A percentile compares a stretch with the other conserved stretches of the same genome.
Evolutionary conservation across 2,113 vertebrate genomes (phyloP).

Genomic region (Cyphomyrus plagiostoma): DNA sequence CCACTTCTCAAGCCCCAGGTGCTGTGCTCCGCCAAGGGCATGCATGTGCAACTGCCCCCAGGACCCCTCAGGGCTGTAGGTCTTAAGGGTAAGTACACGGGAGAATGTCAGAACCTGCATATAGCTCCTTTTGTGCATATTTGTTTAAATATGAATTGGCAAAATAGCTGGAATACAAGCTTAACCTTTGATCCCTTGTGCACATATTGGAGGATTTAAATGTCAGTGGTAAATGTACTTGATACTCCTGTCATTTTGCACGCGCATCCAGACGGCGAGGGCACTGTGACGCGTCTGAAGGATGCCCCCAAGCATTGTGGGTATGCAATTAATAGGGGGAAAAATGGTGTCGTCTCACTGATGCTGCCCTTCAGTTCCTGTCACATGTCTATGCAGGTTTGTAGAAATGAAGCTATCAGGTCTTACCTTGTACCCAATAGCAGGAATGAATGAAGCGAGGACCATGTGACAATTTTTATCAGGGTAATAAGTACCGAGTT

Average conservation of each 20-base stretch:
- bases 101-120: neutral
- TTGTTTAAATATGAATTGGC: neutral
- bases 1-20: slow-evolving; percentile 32
- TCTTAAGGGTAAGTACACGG: slow-evolving; percentile 46
- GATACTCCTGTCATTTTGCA: slow-evolving; percentile 1
- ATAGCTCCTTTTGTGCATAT: neutral
- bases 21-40: slow-evolving; percentile 48
- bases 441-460: slow-evolving; percentile 16
- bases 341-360: slow-evolving; percentile 48
- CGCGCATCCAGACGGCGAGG: slow-evolving; percentile 35
- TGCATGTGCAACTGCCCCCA: slow-evolving; percentile 51
- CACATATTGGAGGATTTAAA: neutral
- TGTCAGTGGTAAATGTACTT: neutral
- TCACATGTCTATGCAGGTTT: slow-evolving; percentile 56
- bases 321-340: slow-evolving; percentile 46
- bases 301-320: slow-evolving; percentile 57
- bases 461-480: neutral
- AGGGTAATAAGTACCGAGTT: slow-evolving; percentile 44
- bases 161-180: neutral
- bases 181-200: neutral
- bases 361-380: slow-evolving; percentile 52
- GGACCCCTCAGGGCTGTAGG: slow-evolving; percentile 47
- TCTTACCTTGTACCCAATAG: slow-evolving; percentile 24
- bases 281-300: slow-evolving; percentile 37
- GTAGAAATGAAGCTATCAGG: slow-evolving; percentile 34